Evolutionary conservation across 2,888 invertebrate species (phyloP), one percentile per base, ranked within the genome.

Genomic region (Cephonodes hylas): DNA sequence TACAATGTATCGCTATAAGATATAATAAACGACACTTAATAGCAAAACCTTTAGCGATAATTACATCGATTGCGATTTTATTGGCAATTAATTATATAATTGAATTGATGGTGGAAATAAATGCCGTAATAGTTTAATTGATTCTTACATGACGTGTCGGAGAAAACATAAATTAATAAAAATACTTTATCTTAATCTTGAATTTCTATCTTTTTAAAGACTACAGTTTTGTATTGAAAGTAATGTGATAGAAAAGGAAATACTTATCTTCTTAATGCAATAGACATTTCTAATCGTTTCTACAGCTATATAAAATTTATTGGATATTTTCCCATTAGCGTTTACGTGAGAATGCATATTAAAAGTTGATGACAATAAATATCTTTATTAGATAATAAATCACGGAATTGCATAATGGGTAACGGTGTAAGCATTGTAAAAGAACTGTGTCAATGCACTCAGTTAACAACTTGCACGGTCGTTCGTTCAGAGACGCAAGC

Each of bases 371-470:
- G 31, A 18, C 10, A 25, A 60, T 38, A 23, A 53, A 6, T 20
- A 27, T 38, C 23, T 34, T 25, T 48, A 53, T 60, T 53, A 48
- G 25, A 20, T 13, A 18, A 13, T 60, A 42, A 34, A 42, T 42
- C 38, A 27, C 38, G 18, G 8, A 42, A 53, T 60, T 53, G 25
- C 18, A 42, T 60, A 58, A 58, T 6, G 23, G 13, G 22, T 58
- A 53, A 42, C 42, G 42, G 25, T 53, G 38, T 53, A 48, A 10
- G 48, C n/a, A 48, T 60, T 60, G 48, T 60, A 46, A 48, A 38
- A 38, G 10, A 48, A 23, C 25, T 42, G 60, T 48, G 18, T 10
- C 46, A 38, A 34, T 48, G 20, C 46, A 59, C 46, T 38, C 45
- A 3, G 34, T 0, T 42, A 27, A 59, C 42, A 42, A 60, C 48